Evolutionary conservation across 2,888 invertebrate species (phyloP), one percentile per base, ranked within the genome.

Genomic region (Bombylius major): DNA sequence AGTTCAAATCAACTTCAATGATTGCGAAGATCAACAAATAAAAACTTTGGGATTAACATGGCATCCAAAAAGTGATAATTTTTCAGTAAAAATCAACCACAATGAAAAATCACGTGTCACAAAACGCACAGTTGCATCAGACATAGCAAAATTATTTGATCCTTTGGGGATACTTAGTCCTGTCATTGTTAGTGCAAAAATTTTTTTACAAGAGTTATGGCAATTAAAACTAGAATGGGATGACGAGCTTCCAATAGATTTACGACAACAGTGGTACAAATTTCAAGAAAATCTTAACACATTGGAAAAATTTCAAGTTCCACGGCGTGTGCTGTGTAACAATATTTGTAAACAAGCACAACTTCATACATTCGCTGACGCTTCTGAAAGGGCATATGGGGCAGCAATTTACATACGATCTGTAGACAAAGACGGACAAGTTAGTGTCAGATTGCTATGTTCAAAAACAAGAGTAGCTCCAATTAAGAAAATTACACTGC

Each of bases 311-410:
- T 5, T 44, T 12, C 12, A 12, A n/a, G 4, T 44, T 5, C 39
- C 39, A 7, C 2, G 39, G 11, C 11, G 11, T 11, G 11, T 39
- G 39, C 11, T 39, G 12, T 12, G 9, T n/a, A n/a, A 44, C 11
- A 11, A 44, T 11, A 5, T 5, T 5, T 5, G 5, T 11, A 44
- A 13, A 12, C 12, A 44, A 13, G 44, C 11, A 5, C 50, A 50
- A 34, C 12, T 34, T 1, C 50, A 62, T 50, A 62, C 60, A 7
- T 66, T 62, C 56, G 59, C 55, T 12, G 64, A 64, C 55, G 62
- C 63, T 1, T 61, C 61, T 4, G 55, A 59, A 47, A 50, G 33
- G 14, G 65, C 63, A 7, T 61, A 59, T 42, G 61, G 60, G 9
- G 63, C 64, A 4, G 59, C 57, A 11, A 54, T 62, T 1, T 64